Evolutionary conservation across 2,797 vertebrate species (phyloP), one percentile per base, ranked within the genome.

Genomic region (Tachyglossus aculeatus): DNA sequence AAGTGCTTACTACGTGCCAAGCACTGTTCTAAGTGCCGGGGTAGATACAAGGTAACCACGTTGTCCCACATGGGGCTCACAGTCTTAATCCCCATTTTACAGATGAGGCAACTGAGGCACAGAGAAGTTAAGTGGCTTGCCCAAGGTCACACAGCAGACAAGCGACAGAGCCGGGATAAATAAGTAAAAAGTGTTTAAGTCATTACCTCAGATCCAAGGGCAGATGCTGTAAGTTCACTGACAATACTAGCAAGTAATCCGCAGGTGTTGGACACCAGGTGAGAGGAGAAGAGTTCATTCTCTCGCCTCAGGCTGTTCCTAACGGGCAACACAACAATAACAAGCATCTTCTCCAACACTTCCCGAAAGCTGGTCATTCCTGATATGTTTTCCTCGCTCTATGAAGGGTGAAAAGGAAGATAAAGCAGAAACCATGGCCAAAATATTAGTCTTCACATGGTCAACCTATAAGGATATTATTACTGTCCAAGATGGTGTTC

Each of bases 341-440:
- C 96, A 74, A 99, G 85, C 98, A 99, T 99, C 85, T 98, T 99
- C 85, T 99, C 98, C 67, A 99, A 85, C 12, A 99, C 98, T 84
- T 99, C 98, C 4, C 97, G 95, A 84, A 99, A 99, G 84, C 97
- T 98, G 18, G 98, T 97, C 95, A 99, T 97, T 14, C 97, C 97
- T 73, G 98, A 98, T 71, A 98, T 92, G 77, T 98, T 99, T 89
- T 99, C 98, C 82, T 99, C 97, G 3, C 94, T 98, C 98, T 99
- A 60, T 19, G 56, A 40, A 14, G 25, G 21, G 62, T 2, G 1
- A 51, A 59, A n/a, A n/a, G n/a, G n/a, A 5, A 68, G n/a, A 69
- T 50, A 34, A 59, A 51, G 15, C 3, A 65, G 5, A 53, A 48
- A 24, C 0, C 12, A 43, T 38, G 14, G 31, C 6, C 6, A 15